phyloP scores from a whole-genome alignment of 2,113 vertebrate genomes.

The Cochlearius cochlearius region DNA sequence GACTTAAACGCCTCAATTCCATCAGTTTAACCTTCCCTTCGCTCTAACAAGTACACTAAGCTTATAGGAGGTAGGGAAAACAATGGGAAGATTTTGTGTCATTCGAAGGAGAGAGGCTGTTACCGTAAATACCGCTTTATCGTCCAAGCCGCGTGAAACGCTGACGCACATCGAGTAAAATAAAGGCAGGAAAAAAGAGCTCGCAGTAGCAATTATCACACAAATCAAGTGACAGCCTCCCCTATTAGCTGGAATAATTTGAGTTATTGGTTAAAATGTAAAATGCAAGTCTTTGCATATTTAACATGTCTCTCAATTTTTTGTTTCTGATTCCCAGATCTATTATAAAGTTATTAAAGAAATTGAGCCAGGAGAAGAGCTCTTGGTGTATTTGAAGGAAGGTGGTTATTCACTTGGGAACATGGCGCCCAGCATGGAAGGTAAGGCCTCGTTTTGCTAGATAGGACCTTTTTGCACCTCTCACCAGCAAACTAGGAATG shows the following conservation, averaged over 20 bases:
- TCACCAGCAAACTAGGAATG: not conserved
- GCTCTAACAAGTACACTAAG: not conserved
- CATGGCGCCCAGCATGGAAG: constrained; percentile 92
- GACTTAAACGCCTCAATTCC: not conserved
- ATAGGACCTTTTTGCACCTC: not conserved
- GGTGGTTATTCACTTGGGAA: constrained; percentile 88
- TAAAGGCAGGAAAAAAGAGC: not conserved
- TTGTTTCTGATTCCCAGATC: constrained; percentile 72
- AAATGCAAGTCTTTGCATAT: not conserved
- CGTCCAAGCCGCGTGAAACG: not conserved
- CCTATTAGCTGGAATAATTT: not conserved
- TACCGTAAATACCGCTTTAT: not conserved
- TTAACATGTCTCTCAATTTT: not conserved
- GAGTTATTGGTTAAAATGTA: not conserved
- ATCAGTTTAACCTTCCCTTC: not conserved
- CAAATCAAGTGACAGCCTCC: not conserved
- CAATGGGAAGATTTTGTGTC: not conserved
- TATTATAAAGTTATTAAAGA: constrained; percentile 97
- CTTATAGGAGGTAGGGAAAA: not conserved
- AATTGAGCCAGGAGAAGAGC: constrained; percentile 94
- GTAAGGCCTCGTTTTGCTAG: constrained; percentile 77
- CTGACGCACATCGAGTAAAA: not conserved
- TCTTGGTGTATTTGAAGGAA: constrained; percentile 95
- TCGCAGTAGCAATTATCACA: not conserved
- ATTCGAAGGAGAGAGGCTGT: not conserved